These are phyloP conservation scores for Cavia aperea DNA, from an alignment of 2,113 vertebrate genomes.

Conservation along the genomic window DNA sequence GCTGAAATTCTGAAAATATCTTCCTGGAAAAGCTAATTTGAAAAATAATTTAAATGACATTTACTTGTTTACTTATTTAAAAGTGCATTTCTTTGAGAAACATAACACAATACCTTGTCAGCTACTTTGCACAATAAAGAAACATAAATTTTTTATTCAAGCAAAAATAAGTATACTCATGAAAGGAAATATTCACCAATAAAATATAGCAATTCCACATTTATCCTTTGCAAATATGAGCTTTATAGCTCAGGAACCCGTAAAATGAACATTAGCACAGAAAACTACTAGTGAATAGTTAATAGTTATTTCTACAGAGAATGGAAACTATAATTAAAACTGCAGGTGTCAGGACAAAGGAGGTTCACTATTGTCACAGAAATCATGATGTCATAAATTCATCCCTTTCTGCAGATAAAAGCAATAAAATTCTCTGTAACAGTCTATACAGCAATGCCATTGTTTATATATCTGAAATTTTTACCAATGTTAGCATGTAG, in stretches of 20 bases:
- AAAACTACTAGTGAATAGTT: constrained; percentile 34
- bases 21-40: not conserved
- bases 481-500: not conserved
- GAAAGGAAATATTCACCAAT: not conserved
- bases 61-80: not conserved
- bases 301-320: constrained; percentile 17
- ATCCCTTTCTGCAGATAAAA: constrained; percentile 49
- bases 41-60: not conserved
- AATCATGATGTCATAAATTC: constrained; percentile 25
- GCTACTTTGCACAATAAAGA: not conserved
- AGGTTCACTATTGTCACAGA: constrained; percentile 15
- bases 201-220: constrained; percentile 6
- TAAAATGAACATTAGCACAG: constrained; percentile 25
- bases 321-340: constrained; percentile 39
- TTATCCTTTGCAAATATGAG: constrained; percentile 24
- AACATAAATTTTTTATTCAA: not conserved
- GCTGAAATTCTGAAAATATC: not conserved
- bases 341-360: not conserved
- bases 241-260: constrained; percentile 38
- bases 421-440: constrained; percentile 7
- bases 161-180: not conserved
- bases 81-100: not conserved
- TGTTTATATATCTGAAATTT: constrained; percentile 17
- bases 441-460: not conserved
- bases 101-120: not conserved